These are phyloP conservation scores for Catocala sponsa DNA, from an alignment of 2,888 invertebrate species.

Conservation along the genomic window DNA sequence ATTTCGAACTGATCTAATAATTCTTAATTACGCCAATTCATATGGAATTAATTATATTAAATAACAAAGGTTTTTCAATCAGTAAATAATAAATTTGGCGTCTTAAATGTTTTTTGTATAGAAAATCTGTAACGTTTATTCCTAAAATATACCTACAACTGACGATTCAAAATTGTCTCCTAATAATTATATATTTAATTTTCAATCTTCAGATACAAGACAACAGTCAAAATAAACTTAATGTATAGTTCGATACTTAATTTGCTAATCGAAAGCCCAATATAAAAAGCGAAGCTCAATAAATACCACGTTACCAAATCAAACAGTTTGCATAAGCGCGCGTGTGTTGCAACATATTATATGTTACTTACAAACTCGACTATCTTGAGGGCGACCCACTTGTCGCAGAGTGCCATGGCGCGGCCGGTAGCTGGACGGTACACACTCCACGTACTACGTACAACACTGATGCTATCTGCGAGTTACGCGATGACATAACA, in stretches of 20 bases:
- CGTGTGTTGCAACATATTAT: constrained; percentile 48
- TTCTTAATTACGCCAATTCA: too few species aligned
- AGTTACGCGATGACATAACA: constrained; percentile 63
- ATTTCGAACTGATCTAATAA: too few species aligned
- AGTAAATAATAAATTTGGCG: too few species aligned
- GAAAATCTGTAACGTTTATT: too few species aligned
- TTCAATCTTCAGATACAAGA: too few species aligned
- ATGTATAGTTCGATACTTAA: not conserved
- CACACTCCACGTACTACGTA: constrained; percentile 43
- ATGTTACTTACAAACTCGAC: constrained; percentile 83
- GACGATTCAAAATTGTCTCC: too few species aligned
- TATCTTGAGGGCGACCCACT: constrained; percentile 87
- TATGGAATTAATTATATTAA: too few species aligned
- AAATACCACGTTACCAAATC: constrained; percentile 50
- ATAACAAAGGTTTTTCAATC: too few species aligned
- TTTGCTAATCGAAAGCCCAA: constrained; percentile 4
- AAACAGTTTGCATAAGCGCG: constrained; percentile 52
- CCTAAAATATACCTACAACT: too few species aligned
- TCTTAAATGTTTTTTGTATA: too few species aligned
- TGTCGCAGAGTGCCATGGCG: constrained; percentile 83
- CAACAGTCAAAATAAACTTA: too few species aligned
- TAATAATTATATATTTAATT: too few species aligned
- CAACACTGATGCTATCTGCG: constrained; percentile 47
- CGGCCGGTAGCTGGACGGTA: constrained; percentile 38
- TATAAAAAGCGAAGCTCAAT: constrained; percentile 26